A percentile compares a stretch with the other conserved stretches of the same genome.
phyloP scores from a whole-genome alignment of 2,888 invertebrate species.

The Anagyrus pseudococci region DNA sequence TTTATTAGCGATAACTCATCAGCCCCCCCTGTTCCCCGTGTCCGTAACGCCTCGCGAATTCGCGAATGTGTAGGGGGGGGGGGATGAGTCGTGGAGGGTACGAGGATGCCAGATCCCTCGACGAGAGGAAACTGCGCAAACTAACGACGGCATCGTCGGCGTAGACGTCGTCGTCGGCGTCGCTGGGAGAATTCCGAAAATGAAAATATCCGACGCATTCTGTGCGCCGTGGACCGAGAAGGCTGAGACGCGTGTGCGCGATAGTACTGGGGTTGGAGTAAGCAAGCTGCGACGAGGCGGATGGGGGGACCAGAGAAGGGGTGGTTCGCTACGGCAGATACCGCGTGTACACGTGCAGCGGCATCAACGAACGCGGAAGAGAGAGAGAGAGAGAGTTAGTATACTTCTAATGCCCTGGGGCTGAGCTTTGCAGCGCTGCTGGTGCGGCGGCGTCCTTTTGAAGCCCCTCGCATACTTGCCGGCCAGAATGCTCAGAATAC shows the following conservation, averaged over 20 bases:
- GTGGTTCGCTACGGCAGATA: constrained; percentile 26
- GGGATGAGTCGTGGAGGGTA: no score
- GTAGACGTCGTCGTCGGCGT: neutral
- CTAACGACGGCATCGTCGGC: neutral
- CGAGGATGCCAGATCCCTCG: no score
- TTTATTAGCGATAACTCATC: no score
- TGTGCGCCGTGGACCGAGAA: neutral
- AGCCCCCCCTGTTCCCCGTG: no score
- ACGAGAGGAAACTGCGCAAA: no score
- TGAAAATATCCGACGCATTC: constrained; percentile 33
- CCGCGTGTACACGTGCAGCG: no score
- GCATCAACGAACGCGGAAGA: constrained; percentile 6
- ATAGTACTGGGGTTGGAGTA: neutral
- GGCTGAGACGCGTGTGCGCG: neutral
- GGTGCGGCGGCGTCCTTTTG: constrained; percentile 41
- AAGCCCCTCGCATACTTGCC: constrained; percentile 49
- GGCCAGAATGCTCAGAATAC: constrained; percentile 51
- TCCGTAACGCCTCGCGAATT: no score
- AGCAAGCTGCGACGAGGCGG: neutral
- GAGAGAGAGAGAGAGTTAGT: constrained; percentile 23
- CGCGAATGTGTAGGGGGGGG: no score
- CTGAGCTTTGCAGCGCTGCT: constrained; percentile 45
- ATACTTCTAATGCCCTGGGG: constrained; percentile 47
- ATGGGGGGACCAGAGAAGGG: constrained; percentile 10
- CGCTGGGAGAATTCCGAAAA: constrained; percentile 31